Evolutionary conservation across 1,140 invertebrate species (phyloP).

Genomic region (Brachionus rubens): DNA sequence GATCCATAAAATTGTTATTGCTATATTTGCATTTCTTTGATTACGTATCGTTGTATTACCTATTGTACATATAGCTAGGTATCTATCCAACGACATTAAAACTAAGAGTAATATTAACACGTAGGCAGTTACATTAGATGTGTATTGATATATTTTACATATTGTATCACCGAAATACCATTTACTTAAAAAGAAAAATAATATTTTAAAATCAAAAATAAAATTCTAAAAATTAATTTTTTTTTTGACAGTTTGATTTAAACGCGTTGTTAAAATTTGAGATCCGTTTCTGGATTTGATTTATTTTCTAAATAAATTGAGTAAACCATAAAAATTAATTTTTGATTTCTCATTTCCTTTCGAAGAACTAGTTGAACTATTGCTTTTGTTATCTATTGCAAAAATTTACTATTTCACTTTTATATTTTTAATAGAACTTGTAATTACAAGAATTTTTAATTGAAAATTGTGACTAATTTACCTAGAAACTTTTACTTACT

Average conservation of each 20-base stretch:
- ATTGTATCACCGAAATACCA: conserved; percentile 87
- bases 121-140: conserved; percentile 71
- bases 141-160: conserved; percentile 81
- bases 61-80: conserved; percentile 88
- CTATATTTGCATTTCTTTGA: conserved; percentile 73
- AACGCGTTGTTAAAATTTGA: too few species aligned
- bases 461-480: too few species aligned
- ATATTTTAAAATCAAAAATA: neutral
- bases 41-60: conserved; percentile 84
- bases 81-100: conserved; percentile 88
- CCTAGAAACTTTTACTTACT: too few species aligned
- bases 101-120: conserved; percentile 89
- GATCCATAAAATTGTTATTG: conserved; percentile 72
- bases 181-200: conserved; percentile 48
- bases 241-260: conserved; percentile 65
- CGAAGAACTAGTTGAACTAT: too few species aligned
- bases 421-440: too few species aligned
- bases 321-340: too few species aligned
- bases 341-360: too few species aligned
- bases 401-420: too few species aligned
- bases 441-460: too few species aligned
- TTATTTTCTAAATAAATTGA: too few species aligned
- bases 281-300: too few species aligned
- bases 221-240: neutral
- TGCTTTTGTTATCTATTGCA: too few species aligned